Conservation (phyloP, 2,113 vertebrate genomes). For the Psilopsiagon aymara region DNA sequence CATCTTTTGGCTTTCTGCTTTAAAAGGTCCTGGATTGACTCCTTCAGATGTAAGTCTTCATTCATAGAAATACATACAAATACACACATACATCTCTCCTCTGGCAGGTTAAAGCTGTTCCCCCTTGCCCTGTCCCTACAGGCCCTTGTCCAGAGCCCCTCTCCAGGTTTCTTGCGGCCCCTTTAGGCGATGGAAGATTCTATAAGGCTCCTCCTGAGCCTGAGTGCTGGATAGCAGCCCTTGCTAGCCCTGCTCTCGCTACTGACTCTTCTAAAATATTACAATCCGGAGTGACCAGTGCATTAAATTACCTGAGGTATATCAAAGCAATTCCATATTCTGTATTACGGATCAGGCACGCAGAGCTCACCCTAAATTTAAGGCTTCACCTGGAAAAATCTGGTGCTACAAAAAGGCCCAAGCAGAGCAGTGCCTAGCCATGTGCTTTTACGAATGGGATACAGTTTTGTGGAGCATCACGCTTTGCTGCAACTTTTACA, state of each 20-base stretch:
- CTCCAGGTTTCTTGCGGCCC: neutral
- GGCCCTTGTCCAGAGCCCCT: neutral
- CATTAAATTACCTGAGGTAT: neutral
- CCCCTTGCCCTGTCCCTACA: neutral
- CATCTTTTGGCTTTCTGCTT: neutral
- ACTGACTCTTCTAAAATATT: neutral
- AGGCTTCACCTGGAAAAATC: neutral
- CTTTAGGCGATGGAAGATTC: neutral
- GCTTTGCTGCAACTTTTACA: rapidly evolving
- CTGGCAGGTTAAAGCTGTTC: neutral
- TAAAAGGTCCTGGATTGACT: neutral
- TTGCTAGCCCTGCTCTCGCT: neutral
- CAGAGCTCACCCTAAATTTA: neutral
- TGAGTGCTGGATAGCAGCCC: neutral
- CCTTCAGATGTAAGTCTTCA: neutral
- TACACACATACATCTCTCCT: neutral
- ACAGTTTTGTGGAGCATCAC: neutral
- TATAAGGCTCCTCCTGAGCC: neutral
- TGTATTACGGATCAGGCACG: neutral
- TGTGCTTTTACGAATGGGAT: neutral
- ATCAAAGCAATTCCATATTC: neutral
- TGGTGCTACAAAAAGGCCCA: neutral
- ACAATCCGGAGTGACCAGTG: neutral
- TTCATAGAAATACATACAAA: neutral
- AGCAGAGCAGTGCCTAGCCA: rapidly evolving